These are phyloP conservation scores for Gadopsis bispinosus DNA, from an alignment of 2,797 vertebrate genomes.

Conservation along the genomic window DNA sequence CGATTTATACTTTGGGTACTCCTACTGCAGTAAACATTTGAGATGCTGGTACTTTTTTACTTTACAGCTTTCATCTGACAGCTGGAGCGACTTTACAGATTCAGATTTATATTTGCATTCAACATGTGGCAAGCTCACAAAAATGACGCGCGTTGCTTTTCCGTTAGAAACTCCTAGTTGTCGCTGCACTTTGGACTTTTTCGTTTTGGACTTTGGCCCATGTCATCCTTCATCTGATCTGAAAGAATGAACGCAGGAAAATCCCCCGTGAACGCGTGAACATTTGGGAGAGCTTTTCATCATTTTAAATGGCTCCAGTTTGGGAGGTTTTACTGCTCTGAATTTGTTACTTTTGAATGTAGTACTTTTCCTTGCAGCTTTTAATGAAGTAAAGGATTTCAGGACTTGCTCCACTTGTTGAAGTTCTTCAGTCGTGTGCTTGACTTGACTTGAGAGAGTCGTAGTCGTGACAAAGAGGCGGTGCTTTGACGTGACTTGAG, in stretches of 20 bases:
- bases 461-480: not conserved
- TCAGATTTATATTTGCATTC: not conserved
- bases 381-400: not conserved
- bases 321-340: not conserved
- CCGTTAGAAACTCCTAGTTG: not conserved
- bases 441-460: not conserved
- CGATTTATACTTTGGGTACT: not conserved
- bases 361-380: not conserved
- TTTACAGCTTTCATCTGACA: not conserved
- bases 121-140: not conserved
- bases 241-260: slow-evolving; percentile 1
- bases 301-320: slow-evolving; percentile 7
- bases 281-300: slow-evolving; percentile 5
- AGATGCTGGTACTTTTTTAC: not conserved
- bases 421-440: not conserved
- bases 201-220: not conserved
- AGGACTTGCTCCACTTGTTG: not conserved
- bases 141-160: not conserved
- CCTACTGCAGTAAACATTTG: not conserved
- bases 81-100: not conserved
- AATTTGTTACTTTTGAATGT: slow-evolving; percentile 4
- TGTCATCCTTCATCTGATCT: slow-evolving; percentile 19
- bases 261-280: not conserved
- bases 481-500: slow-evolving; percentile 13
- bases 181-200: not conserved